A percentile compares a stretch with the other conserved stretches of the same genome.
Evolutionary conservation across 2,113 vertebrate species (phyloP).

Genomic region (Pontoporia blainvillei): DNA sequence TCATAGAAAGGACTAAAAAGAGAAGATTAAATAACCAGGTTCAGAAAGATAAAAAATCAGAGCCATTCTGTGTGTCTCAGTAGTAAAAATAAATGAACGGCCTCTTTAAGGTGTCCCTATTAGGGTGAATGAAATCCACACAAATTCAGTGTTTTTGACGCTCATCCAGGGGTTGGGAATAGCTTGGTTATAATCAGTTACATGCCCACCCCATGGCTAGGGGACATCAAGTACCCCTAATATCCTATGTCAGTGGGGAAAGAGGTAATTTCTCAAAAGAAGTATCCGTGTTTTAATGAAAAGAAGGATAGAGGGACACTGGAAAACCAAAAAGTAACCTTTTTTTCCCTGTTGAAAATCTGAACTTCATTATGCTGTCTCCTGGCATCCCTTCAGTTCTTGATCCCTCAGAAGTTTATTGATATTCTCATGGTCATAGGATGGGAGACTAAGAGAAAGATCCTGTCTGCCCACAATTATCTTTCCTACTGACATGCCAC

Average conservation of each 20-base stretch:
- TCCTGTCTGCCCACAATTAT: background rate
- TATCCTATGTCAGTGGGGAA: background rate
- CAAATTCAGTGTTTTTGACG: background rate
- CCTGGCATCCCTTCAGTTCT: background rate
- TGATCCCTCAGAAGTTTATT: background rate
- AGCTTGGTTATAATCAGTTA: background rate
- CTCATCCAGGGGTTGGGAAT: background rate
- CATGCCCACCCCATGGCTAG: background rate
- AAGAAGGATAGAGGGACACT: background rate
- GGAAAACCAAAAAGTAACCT: background rate
- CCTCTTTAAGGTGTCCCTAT: background rate
- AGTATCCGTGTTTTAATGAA: background rate
- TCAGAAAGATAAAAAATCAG: background rate
- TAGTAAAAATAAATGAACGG: background rate
- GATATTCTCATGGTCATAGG: background rate
- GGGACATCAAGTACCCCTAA: background rate
- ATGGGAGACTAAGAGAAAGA: background rate
- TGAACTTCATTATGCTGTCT: background rate
- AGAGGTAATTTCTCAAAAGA: background rate
- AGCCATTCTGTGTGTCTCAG: background rate
- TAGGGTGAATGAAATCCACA: background rate
- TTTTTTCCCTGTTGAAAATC: slow-evolving; percentile 17
- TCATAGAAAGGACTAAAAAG: slow-evolving; percentile 9
- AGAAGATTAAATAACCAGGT: background rate
- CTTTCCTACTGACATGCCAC: background rate